Evolutionary conservation across 2,888 invertebrate species (phyloP).

Genomic region (Napeogenes sylphis): DNA sequence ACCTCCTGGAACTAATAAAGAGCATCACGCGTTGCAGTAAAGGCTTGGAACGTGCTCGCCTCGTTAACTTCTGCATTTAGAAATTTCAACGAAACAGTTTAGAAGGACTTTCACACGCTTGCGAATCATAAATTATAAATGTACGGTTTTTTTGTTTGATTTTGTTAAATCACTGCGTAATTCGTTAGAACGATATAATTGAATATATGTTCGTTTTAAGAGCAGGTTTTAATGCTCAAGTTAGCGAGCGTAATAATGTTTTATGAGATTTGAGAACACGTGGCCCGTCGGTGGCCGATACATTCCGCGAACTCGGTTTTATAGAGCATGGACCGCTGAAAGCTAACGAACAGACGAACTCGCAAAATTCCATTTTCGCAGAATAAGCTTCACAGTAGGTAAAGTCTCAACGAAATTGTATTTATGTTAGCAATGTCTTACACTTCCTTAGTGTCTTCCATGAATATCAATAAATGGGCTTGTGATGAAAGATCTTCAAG

Average conservation of each 20-base stretch:
- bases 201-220: constrained; percentile 4
- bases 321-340: constrained; percentile 71
- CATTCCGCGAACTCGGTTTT: constrained; percentile 66
- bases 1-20: constrained; percentile 73
- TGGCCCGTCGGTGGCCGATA: constrained; percentile 54
- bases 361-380: constrained; percentile 44
- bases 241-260: constrained; percentile 39
- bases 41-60: constrained; percentile 53
- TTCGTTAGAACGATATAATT: constrained; percentile 7
- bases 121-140: constrained; percentile 9
- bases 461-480: constrained; percentile 5
- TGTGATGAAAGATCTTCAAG: constrained; percentile 7
- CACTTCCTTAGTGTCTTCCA: constrained; percentile 28
- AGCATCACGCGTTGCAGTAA: constrained; percentile 57
- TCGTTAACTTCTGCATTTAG: constrained; percentile 69
- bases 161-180: constrained; percentile 10
- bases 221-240: constrained; percentile 17
- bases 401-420: constrained; percentile 33
- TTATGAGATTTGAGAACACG: constrained; percentile 57
- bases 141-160: constrained; percentile 1
- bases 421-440: constrained; percentile 30
- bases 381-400: constrained; percentile 34
- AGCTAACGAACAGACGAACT: constrained; percentile 60
- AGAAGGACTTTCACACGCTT: constrained; percentile 12
- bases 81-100: constrained; percentile 62